phyloP scores from a whole-genome alignment of 2,797 vertebrate genomes.

The Tinamus major region DNA sequence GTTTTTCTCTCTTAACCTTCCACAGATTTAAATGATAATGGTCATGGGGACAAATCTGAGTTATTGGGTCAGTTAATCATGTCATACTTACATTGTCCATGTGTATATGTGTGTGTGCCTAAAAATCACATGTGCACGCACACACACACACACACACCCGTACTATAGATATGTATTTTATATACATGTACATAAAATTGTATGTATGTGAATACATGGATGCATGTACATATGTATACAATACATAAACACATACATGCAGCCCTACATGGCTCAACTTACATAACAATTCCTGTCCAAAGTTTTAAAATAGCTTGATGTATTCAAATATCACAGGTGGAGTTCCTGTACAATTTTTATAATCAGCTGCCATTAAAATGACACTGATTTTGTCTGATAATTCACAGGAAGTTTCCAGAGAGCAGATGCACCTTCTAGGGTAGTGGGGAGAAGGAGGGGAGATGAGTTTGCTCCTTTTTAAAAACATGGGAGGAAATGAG shows the following conservation, averaged over 20 bases:
- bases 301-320: not conserved
- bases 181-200: not conserved
- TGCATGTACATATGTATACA: no score
- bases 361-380: not conserved
- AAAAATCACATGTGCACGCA: no score
- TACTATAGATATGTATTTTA: no score
- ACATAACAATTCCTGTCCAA: not conserved
- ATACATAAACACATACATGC: no score
- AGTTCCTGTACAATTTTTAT: not conserved
- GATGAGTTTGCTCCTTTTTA: not conserved
- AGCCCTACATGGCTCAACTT: not conserved
- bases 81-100: no score
- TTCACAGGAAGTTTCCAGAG: not conserved
- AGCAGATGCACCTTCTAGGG: accelerated
- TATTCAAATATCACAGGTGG: not conserved
- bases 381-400: not conserved
- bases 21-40: no score
- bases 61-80: no score
- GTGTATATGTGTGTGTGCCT: no score
- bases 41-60: no score
- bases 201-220: no score
- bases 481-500: not conserved
- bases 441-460: not conserved
- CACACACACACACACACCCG: no score
- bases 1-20: no score